Evolutionary conservation across 2,113 vertebrate species (phyloP).

Genomic region (Pardalotus punctatus): DNA sequence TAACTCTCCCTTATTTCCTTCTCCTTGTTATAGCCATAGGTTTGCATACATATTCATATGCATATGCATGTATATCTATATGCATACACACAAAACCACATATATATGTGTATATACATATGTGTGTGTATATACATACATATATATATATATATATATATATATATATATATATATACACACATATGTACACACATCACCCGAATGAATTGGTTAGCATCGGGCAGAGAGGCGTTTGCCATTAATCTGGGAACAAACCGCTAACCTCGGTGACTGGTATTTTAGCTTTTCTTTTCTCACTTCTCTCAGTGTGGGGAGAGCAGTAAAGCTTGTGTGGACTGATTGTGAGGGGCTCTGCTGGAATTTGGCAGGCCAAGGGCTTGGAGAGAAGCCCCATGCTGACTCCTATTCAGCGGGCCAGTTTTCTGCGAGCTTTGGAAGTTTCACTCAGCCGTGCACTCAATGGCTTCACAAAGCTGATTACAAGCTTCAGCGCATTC

Average conservation of each 20-base stretch:
- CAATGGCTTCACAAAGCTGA: constrained; percentile 99
- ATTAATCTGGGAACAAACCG: constrained; percentile 84
- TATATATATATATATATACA: fast-evolving
- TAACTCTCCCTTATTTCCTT: background rate
- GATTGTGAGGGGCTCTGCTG: constrained; percentile 97
- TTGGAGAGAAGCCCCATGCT: constrained; percentile 97
- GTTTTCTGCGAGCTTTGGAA: constrained; percentile 94
- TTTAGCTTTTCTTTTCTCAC: constrained; percentile 80
- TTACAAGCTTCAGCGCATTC: constrained; percentile 99
- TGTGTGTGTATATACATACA: background rate
- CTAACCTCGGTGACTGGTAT: constrained; percentile 78
- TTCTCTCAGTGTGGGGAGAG: constrained; percentile 76
- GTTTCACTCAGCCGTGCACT: constrained; percentile 96
- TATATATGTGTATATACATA: background rate
- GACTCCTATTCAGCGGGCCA: constrained; percentile 92
- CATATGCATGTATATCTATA: background rate
- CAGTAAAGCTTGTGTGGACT: constrained; percentile 86
- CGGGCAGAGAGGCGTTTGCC: constrained; percentile 61
- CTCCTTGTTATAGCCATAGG: background rate
- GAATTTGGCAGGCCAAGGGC: constrained; percentile 93
- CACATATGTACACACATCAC: background rate
- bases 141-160: background rate
- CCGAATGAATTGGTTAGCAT: constrained; percentile 2
- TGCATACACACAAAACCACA: fast-evolving
- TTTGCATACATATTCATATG: background rate